These are phyloP conservation scores for Macaria liturata DNA, from an alignment of 2,888 invertebrate species.

Conservation along the genomic window DNA sequence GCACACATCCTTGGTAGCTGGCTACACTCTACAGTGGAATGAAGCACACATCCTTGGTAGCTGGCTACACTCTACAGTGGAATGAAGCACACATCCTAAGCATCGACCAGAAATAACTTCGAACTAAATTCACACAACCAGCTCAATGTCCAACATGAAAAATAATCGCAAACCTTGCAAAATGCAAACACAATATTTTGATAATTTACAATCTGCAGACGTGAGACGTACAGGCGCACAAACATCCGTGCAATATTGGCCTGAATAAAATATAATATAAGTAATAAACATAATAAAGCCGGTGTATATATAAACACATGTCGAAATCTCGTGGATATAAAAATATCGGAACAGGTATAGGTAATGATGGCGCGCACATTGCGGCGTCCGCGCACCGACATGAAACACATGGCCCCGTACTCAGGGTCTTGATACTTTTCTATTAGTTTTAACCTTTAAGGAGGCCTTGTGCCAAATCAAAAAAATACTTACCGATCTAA, in stretches of 20 bases:
- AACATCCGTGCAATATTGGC: conserved; percentile 35
- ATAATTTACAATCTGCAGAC: conserved; percentile 8
- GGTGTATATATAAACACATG: conserved; percentile 36
- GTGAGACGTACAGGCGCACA: conserved; percentile 4
- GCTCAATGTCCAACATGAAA: too few species aligned
- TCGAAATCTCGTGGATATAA: conserved; percentile 61
- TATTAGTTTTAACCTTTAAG: not conserved
- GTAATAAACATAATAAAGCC: conserved; percentile 22
- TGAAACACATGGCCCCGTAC: conserved; percentile 65
- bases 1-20: too few species aligned
- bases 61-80: too few species aligned
- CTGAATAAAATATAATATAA: conserved; percentile 33
- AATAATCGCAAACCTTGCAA: too few species aligned
- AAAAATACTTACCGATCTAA: not conserved
- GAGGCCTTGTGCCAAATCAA: not conserved
- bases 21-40: too few species aligned
- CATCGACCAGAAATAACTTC: too few species aligned
- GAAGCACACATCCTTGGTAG: too few species aligned
- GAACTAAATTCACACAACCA: too few species aligned
- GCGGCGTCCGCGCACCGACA: conserved; percentile 66
- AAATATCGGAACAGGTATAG: conserved; percentile 70
- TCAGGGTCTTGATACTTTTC: conserved; percentile 45
- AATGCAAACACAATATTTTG: too few species aligned
- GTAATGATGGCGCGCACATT: conserved; percentile 64
- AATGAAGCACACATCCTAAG: too few species aligned